These are phyloP conservation scores for Agrypnus murinus DNA, from an alignment of 2,888 invertebrate genomes.

Conservation along the genomic window DNA sequence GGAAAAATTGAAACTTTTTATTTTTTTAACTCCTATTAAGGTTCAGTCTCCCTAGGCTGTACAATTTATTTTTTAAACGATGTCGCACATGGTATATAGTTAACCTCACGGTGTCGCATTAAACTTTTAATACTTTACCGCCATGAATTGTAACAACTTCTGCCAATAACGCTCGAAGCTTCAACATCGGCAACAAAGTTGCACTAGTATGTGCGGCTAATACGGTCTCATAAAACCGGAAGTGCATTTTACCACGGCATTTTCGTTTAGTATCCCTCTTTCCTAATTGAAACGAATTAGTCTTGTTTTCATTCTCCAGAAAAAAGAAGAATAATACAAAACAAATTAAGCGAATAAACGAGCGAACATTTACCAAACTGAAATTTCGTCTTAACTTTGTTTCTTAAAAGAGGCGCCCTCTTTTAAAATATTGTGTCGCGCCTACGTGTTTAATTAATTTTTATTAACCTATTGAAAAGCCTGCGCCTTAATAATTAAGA, in stretches of 20 bases:
- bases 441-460: slow-evolving; percentile 10
- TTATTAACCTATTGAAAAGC: slow-evolving; percentile 21
- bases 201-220: slow-evolving; percentile 6
- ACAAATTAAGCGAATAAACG: background rate
- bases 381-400: slow-evolving; percentile 2
- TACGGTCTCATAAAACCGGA: background rate
- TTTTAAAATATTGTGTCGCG: slow-evolving; percentile 7
- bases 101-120: background rate
- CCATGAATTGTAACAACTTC: slow-evolving; percentile 13
- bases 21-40: too few species aligned
- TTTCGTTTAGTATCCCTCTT: background rate
- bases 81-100: background rate
- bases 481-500: slow-evolving; percentile 17
- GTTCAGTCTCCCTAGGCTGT: background rate
- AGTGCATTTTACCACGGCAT: slow-evolving; percentile 20
- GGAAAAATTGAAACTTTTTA: background rate
- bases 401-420: background rate
- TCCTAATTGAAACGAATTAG: slow-evolving; percentile 2
- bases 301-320: background rate
- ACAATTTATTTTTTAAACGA: background rate
- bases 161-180: slow-evolving; percentile 9
- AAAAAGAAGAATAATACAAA: too few species aligned
- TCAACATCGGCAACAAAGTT: background rate
- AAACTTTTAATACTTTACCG: slow-evolving; percentile 24
- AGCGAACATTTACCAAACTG: background rate